Percentiles rank a stretch among this genome's conserved stretches.
phyloP scores from a whole-genome alignment of 1,140 invertebrate genomes.

The Heterodera schachtii region DNA sequence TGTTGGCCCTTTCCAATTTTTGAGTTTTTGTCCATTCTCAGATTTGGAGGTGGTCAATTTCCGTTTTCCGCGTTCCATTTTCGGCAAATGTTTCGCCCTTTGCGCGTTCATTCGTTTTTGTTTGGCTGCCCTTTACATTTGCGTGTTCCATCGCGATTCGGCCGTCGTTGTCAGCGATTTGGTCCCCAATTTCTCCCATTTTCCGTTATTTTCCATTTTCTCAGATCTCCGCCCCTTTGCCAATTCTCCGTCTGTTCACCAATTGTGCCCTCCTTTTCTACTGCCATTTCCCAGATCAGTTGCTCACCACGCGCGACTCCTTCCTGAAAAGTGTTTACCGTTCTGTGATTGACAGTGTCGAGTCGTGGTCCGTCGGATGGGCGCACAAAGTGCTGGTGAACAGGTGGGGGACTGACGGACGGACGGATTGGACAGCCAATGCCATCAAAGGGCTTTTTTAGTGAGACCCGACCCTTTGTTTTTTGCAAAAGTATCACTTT shows the following conservation, averaged over 20 bases:
- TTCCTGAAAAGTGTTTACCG: slow-evolving; percentile 75
- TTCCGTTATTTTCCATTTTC: slow-evolving; percentile 33
- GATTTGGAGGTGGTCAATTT: slow-evolving; percentile 79
- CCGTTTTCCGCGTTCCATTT: slow-evolving; percentile 80
- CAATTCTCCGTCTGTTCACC: slow-evolving; percentile 68
- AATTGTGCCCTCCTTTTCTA: slow-evolving; percentile 83
- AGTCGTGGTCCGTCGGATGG: slow-evolving; percentile 81
- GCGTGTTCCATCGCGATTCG: slow-evolving; percentile 71
- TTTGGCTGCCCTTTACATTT: slow-evolving; percentile 75
- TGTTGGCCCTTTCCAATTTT: neutral
- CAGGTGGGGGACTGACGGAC: slow-evolving; percentile 69
- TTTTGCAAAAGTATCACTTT: no score
- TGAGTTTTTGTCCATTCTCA: slow-evolving; percentile 29
- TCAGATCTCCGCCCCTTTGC: slow-evolving; percentile 55
- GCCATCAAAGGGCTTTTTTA: no score
- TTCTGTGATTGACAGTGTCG: slow-evolving; percentile 84
- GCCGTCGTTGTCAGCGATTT: slow-evolving; percentile 90
- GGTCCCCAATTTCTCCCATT: slow-evolving; percentile 68
- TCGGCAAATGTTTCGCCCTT: slow-evolving; percentile 83
- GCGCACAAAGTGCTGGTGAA: slow-evolving; percentile 84
- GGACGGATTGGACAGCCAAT: no score
- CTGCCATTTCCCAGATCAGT: slow-evolving; percentile 94
- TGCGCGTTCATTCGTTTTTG: slow-evolving; percentile 93
- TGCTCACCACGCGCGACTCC: slow-evolving; percentile 76
- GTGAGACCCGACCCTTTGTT: no score